Base-by-base conservation (phyloP, 2,888 invertebrate genomes). In the Thysanoteuthis rhombus region DNA sequence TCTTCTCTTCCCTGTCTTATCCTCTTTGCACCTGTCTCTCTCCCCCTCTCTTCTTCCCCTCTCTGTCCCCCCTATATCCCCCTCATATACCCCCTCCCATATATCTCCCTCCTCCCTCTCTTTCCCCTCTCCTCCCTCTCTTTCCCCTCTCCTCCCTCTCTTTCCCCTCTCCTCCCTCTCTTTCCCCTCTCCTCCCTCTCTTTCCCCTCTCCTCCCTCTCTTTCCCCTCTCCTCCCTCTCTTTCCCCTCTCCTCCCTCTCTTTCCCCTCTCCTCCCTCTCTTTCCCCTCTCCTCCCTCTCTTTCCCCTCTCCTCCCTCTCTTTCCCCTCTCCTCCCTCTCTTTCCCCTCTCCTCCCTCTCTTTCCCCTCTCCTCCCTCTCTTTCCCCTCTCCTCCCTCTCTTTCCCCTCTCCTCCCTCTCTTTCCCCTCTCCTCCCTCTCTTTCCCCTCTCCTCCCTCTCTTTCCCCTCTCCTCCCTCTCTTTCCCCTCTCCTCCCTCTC, bases 331-430 rank as follows among this genome's bases (percentile, higher is more conserved):
- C 8, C 10, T 10, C 10, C 32, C 0, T 12, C 12, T 12, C 5
- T 12, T 4, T 10, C 16, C n/a, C 10, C n/a, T n/a, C 10, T 32
- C 75, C 16, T 8, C 19, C 19, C n/a, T 8, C 10, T n/a, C 19
- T 10, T 6, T n/a, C 10, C 8, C 16, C 4, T n/a, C n/a, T 10
- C 1, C 10, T n/a, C n/a, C 10, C 8, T 0, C 19, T 2, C n/a
- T 75, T n/a, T n/a, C n/a, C 10, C 75, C 19, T 10, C 16, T 75
- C 10, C 75, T n/a, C n/a, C n/a, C n/a, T 3, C n/a, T n/a, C 10
- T 75, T 8, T n/a, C 10, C 32, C 10, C 6, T 1, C 32, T 32
- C 12, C 6, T 32, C 32, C 58, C 12, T 10, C 32, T 32, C 10
- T 58, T 32, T 3, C 8, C 3, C 1, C 8, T 32, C 4, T n/a